Percentiles rank a stretch among this genome's conserved stretches.
Evolutionary conservation across 2,888 invertebrate species (phyloP).

Genomic region (Pasiphila rectangulata): DNA sequence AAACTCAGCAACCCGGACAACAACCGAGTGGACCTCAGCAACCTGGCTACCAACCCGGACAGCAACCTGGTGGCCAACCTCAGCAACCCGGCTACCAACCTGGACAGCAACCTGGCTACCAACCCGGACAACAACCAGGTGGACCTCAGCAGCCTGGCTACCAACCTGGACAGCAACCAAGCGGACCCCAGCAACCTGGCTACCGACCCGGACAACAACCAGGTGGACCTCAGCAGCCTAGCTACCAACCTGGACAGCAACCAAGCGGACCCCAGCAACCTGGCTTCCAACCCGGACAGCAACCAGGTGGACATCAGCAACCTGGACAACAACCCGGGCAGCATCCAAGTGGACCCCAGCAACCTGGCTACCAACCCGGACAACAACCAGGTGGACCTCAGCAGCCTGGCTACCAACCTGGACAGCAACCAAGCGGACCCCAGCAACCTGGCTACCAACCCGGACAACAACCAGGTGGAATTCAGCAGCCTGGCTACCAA

Average conservation of each 20-base stretch:
- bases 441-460: constrained; percentile 17
- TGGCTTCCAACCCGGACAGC: constrained; percentile 27
- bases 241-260: constrained; percentile 28
- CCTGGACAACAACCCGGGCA: constrained; percentile 26
- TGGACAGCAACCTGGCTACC: constrained; percentile 22
- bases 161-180: constrained; percentile 33
- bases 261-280: constrained; percentile 18
- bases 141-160: constrained; percentile 1
- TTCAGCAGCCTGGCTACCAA: constrained; percentile 11
- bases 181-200: neutral
- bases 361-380: constrained; percentile 22
- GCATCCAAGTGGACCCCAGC: constrained; percentile 21
- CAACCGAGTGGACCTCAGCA: no score
- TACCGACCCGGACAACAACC: constrained; percentile 31
- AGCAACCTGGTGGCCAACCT: constrained; percentile 24
- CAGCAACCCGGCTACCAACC: neutral
- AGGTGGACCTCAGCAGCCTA: constrained; percentile 9
- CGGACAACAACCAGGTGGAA: constrained; percentile 29
- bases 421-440: constrained; percentile 28
- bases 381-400: constrained; percentile 26
- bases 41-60: constrained; percentile 28
- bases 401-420: constrained; percentile 21
- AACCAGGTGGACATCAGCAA: constrained; percentile 19
- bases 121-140: constrained; percentile 32
- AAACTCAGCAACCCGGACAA: neutral